phyloP scores from a whole-genome alignment of 2,888 invertebrate species.

The Aphidius colemani region DNA sequence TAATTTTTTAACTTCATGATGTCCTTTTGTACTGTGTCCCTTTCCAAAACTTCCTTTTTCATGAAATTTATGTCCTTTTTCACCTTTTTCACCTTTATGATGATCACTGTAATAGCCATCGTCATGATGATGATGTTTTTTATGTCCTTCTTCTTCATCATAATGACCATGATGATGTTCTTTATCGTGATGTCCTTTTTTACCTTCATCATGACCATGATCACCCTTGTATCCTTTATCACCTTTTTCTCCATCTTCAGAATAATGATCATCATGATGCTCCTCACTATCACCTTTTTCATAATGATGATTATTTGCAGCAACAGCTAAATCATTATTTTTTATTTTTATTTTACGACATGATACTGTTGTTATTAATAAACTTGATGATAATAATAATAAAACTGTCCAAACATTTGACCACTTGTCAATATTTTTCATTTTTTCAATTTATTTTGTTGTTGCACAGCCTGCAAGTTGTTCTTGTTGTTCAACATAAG shows the following conservation, averaged over 20 bases:
- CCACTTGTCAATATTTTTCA: no score
- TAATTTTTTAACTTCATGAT: conserved; percentile 82
- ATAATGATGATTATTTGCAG: conserved; percentile 63
- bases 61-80: conserved; percentile 69
- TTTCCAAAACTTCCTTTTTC: conserved; percentile 79
- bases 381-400: no score
- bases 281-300: conserved; percentile 72
- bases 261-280: conserved; percentile 69
- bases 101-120: conserved; percentile 70
- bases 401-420: no score
- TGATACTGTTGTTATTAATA: no score
- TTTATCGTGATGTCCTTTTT: conserved; percentile 77
- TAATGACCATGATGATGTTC: conserved; percentile 69
- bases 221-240: conserved; percentile 74
- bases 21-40: conserved; percentile 84
- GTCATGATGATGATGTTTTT: conserved; percentile 68
- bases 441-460: no score
- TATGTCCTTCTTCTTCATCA: conserved; percentile 68
- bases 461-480: no score
- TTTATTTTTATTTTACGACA: conserved; percentile 31
- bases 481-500: no score
- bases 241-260: conserved; percentile 72
- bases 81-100: conserved; percentile 71
- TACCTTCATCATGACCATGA: conserved; percentile 71
- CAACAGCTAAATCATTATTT: conserved; percentile 63